phyloP scores from a whole-genome alignment of 1,140 invertebrate genomes.

The Octopus bimaculoides region DNA sequence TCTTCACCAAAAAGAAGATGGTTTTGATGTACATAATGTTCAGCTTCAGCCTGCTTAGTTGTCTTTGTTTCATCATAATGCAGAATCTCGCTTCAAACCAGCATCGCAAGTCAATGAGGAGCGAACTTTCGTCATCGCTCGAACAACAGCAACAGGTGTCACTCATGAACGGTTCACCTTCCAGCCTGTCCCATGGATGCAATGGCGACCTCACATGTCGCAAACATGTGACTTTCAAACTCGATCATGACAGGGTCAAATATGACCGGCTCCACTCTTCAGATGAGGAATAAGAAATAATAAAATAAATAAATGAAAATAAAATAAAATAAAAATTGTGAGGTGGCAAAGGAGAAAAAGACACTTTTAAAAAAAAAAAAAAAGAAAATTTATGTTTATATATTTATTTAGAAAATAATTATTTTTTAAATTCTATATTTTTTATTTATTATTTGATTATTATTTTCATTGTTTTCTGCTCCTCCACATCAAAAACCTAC shows the following conservation, averaged over 20 bases:
- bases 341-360: too few relatives aligned
- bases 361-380: too few relatives aligned
- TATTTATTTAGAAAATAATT: too few relatives aligned
- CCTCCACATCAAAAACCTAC: too few relatives aligned
- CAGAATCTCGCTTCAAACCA: slow-evolving; percentile 39
- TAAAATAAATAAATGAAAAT: too few relatives aligned
- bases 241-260: slow-evolving; percentile 9
- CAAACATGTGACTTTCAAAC: slow-evolving; percentile 10
- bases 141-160: background rate
- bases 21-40: slow-evolving; percentile 53
- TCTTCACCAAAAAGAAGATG: slow-evolving; percentile 49
- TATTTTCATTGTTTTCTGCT: too few relatives aligned
- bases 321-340: too few relatives aligned
- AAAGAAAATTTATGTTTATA: too few relatives aligned
- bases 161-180: background rate
- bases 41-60: slow-evolving; percentile 34
- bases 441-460: too few relatives aligned
- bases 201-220: background rate
- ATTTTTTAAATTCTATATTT: too few relatives aligned
- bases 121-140: background rate
- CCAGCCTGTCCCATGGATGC: background rate
- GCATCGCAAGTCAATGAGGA: background rate
- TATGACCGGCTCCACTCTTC: background rate
- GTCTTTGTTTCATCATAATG: slow-evolving; percentile 43
- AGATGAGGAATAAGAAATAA: background rate